Evolutionary conservation across 1,140 invertebrate species (phyloP), one percentile per base, ranked within the genome.

Genomic region (Pseudomyrmex pallidus): DNA sequence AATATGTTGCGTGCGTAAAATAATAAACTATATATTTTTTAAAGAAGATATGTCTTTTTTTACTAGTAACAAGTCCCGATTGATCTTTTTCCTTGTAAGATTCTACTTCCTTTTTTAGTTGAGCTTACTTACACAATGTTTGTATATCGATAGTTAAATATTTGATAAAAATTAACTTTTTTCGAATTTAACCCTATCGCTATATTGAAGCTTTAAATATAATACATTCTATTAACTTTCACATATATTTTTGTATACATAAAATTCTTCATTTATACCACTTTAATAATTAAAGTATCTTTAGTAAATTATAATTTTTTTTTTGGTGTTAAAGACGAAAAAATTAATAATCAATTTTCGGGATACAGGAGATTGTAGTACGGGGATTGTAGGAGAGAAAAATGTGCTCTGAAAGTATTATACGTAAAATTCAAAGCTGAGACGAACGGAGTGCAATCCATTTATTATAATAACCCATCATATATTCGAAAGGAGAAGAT

Each of bases 401-500:
- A 35, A 35, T 35, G 10, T 35, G 10, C 44, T 72, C 59, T 44
- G 8, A 72, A 8, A 80, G 9, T 80, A 44, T 80, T 80, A 10
- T 59, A 35, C 35, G 44, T 80, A 80, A 80, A 72, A 62, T 85
- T 64, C 59, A 20, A 89, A 89, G 86, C 87, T 86, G 78, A 82
- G 78, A 88, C 64, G 78, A 87, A 89, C 80, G 84, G 64, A 84
- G 66, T 78, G 86, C 72, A 70, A 35, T 86, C 87, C 77, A 85
- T 89, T 89, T 74, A 83, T 85, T 86, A 54, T 82, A 77, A 84
- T 85, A 83, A 84, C 56, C 63, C 83, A 86, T 88, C 44, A 74
- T 87, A 88, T 82, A 89, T 50, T 83, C 86, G 84, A 88, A 89
- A 86, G 74, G 46, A 74, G 84, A 84, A 88, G 50, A 66, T 88